phyloP scores from a whole-genome alignment of 2,797 vertebrate genomes.

The Lacerta agilis region DNA sequence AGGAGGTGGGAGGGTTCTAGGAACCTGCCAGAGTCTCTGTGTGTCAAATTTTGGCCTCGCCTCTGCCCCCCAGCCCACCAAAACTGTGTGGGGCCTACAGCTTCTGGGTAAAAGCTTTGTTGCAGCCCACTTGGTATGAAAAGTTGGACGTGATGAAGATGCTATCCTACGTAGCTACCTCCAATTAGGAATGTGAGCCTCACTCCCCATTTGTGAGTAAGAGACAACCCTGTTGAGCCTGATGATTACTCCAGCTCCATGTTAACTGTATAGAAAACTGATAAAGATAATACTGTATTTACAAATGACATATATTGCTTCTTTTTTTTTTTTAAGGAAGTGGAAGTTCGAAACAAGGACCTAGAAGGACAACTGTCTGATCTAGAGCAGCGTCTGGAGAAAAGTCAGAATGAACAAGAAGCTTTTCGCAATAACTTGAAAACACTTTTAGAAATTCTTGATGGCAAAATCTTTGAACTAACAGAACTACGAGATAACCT shows the following conservation, averaged over 20 bases:
- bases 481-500: constrained; percentile 97
- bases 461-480: constrained; percentile 99
- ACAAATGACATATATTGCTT: constrained; percentile 53
- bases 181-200: neutral
- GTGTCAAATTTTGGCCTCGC: too few relatives aligned
- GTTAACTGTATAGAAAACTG: constrained; percentile 1
- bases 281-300: constrained; percentile 44
- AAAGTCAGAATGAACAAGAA: constrained; percentile 96
- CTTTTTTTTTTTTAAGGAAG: constrained; percentile 87
- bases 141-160: neutral
- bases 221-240: neutral
- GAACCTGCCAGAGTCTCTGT: too few relatives aligned
- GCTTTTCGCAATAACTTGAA: constrained; percentile 97
- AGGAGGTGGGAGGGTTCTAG: too few relatives aligned
- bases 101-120: too few relatives aligned
- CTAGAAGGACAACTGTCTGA: constrained; percentile 93
- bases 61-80: too few relatives aligned
- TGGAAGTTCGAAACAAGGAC: constrained; percentile 93
- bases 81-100: too few relatives aligned
- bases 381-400: constrained; percentile 94
- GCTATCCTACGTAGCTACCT: neutral
- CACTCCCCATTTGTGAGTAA: neutral
- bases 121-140: too few relatives aligned
- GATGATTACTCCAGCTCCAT: neutral
- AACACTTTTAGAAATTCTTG: constrained; percentile 97